phyloP scores from a whole-genome alignment of 2,797 vertebrate species.

The Bradypus variegatus region DNA sequence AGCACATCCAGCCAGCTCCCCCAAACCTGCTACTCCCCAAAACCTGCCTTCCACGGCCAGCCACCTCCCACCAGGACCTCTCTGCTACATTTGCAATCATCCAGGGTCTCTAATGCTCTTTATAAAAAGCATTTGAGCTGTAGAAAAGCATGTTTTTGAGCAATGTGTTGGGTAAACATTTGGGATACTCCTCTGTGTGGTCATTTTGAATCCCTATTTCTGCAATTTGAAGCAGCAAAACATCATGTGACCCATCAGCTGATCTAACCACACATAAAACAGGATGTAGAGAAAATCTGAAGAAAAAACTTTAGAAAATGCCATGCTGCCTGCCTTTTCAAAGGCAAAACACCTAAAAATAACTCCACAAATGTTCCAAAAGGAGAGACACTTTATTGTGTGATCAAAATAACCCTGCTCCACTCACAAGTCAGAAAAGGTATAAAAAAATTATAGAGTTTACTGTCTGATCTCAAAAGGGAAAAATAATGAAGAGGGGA shows the following conservation, averaged over 20 bases:
- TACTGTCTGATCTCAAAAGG: background rate
- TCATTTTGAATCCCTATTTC: constrained; percentile 44
- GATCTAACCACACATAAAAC: constrained; percentile 38
- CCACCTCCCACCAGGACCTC: no score
- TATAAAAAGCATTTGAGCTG: background rate
- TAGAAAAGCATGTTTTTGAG: constrained; percentile 31
- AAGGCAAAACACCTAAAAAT: background rate
- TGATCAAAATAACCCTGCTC: constrained; percentile 9
- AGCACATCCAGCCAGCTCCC: background rate
- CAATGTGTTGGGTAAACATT: background rate
- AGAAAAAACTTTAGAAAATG: background rate
- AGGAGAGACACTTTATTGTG: background rate
- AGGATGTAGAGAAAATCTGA: constrained; percentile 30
- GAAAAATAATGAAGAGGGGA: background rate
- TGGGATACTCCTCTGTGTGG: background rate
- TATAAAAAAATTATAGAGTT: background rate
- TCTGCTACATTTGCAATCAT: no score
- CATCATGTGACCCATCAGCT: constrained; percentile 39
- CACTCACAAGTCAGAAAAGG: constrained; percentile 19
- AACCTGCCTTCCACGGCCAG: background rate
- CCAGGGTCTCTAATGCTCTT: background rate
- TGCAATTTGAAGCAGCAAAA: constrained; percentile 38
- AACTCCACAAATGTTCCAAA: background rate
- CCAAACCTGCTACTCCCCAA: background rate
- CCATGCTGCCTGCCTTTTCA: background rate